A percentile compares a stretch with the other conserved stretches of the same genome.
Conservation (phyloP, 2,797 vertebrate genomes). For the Pogoniulus pusillus region DNA sequence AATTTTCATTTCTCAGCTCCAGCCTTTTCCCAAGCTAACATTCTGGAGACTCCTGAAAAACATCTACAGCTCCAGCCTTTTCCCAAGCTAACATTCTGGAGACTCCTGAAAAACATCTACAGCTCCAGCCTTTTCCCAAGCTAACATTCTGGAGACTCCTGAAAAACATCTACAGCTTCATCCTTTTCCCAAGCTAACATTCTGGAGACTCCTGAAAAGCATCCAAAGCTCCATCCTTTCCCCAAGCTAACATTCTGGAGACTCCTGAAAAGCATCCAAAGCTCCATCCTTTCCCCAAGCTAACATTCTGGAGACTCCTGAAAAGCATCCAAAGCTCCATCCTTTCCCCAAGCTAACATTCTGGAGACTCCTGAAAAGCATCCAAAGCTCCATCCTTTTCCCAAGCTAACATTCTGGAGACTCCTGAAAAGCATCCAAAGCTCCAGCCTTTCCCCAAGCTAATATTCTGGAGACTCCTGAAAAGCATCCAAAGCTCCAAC, state of each 20-base stretch:
- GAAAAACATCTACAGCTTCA: background rate
- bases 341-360: background rate
- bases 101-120: background rate
- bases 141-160: background rate
- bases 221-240: background rate
- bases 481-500: background rate
- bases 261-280: background rate
- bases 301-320: background rate
- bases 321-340: background rate
- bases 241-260: background rate
- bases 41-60: background rate
- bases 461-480: background rate
- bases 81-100: background rate
- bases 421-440: background rate
- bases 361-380: background rate
- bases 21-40: background rate
- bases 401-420: background rate
- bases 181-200: background rate
- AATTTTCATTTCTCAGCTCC: background rate
- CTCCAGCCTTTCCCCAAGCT: background rate
- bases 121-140: background rate
- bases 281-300: background rate
- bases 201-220: background rate
- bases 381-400: background rate
- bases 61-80: background rate